Conservation (phyloP, 2,888 invertebrate genomes). For the Cantharis rufa region DNA sequence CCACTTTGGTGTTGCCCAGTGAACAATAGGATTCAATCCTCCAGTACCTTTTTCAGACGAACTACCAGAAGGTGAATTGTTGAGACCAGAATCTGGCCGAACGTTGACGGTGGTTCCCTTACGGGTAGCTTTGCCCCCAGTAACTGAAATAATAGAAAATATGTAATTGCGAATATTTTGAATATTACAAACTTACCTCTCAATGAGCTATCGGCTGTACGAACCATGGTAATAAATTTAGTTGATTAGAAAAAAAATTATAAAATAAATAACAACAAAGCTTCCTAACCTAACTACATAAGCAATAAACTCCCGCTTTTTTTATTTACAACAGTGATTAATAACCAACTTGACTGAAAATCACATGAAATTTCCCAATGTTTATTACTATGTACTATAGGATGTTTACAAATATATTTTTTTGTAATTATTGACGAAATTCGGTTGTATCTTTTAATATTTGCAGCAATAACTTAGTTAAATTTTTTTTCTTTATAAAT, state of each 20-base stretch:
- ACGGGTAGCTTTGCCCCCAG: conserved; percentile 40
- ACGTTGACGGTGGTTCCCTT: neutral
- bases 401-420: neutral
- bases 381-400: neutral
- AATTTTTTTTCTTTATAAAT: no score
- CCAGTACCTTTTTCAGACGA: conserved; percentile 29
- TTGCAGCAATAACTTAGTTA: no score
- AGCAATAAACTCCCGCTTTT: neutral
- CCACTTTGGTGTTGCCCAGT: conserved; percentile 62
- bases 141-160: conserved; percentile 26
- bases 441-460: no score
- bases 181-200: conserved; percentile 14
- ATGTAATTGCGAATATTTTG: neutral
- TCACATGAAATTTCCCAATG: neutral
- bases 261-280: neutral
- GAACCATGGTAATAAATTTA: conserved; percentile 16
- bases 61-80: neutral
- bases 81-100: neutral
- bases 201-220: conserved; percentile 23
- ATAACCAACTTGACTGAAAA: neutral
- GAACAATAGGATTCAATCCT: conserved; percentile 61
- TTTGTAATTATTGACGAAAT: no score
- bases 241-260: neutral
- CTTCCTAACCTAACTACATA: neutral
- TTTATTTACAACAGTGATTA: no score